These are phyloP conservation scores for Plagodis dolabraria DNA, from an alignment of 2,888 invertebrate species.

Conservation along the genomic window DNA sequence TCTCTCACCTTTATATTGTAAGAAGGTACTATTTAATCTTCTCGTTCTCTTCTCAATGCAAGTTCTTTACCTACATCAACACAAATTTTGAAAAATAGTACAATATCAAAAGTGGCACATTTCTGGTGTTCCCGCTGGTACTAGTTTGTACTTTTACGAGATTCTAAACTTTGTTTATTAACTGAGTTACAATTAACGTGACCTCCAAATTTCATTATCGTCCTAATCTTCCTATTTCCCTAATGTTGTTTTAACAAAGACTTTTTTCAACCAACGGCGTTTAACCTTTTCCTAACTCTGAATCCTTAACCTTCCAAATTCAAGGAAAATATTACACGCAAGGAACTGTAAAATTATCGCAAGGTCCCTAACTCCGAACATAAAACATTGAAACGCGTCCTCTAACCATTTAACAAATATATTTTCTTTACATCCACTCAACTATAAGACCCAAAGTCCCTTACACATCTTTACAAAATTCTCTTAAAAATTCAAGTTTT, in stretches of 20 bases:
- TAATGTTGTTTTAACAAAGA: not conserved
- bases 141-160: too few relatives aligned
- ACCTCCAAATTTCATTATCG: too few relatives aligned
- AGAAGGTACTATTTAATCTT: too few relatives aligned
- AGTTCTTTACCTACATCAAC: too few relatives aligned
- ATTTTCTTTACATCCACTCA: conserved; percentile 51
- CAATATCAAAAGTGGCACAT: too few relatives aligned
- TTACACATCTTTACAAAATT: conserved; percentile 17
- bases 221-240: not conserved
- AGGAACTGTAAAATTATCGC: conserved; percentile 53
- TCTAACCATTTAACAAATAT: conserved; percentile 67
- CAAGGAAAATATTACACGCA: conserved; percentile 26
- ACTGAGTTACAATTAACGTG: too few relatives aligned
- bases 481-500: not conserved
- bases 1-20: too few relatives aligned
- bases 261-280: conserved; percentile 2
- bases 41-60: too few relatives aligned
- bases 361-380: conserved; percentile 45
- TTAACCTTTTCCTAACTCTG: conserved; percentile 6
- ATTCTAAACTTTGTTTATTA: too few relatives aligned
- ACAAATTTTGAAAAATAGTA: too few relatives aligned
- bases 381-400: conserved; percentile 64
- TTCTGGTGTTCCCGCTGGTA: too few relatives aligned
- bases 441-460: conserved; percentile 45
- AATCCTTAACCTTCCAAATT: conserved; percentile 16